Evolutionary conservation across 1,140 invertebrate genomes (phyloP).

Genomic region (Chrysopa pallens): DNA sequence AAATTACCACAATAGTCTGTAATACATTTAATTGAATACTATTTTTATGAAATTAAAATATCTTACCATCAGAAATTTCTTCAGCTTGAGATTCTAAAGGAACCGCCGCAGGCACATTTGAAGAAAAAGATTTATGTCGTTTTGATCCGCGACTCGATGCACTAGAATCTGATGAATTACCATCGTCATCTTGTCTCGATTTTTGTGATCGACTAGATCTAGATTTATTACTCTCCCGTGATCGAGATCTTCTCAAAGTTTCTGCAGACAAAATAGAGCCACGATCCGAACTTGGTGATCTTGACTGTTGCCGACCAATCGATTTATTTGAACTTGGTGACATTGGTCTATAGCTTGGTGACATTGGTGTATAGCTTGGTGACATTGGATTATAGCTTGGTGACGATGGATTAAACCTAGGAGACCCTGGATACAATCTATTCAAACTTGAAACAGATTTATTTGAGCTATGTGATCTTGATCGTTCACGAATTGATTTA

Average conservation of each 20-base stretch:
- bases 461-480: not conserved
- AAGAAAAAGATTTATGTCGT: slow-evolving; percentile 8
- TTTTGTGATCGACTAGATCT: not conserved
- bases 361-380: not conserved
- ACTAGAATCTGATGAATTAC: slow-evolving; percentile 19
- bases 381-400: not conserved
- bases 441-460: not conserved
- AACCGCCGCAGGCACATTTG: slow-evolving; percentile 7
- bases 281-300: not conserved
- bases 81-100: slow-evolving; percentile 16
- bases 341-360: not conserved
- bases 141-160: slow-evolving; percentile 18
- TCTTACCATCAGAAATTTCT: slow-evolving; percentile 21
- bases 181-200: slow-evolving; percentile 9
- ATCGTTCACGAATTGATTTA: not conserved
- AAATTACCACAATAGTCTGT: slow-evolving; percentile 1
- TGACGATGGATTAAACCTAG: not conserved
- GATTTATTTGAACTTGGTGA: not conserved
- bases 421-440: not conserved
- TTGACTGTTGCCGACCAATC: not conserved
- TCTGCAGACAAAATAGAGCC: not conserved
- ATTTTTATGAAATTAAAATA: not conserved
- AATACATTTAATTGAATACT: slow-evolving; percentile 1
- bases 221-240: not conserved
- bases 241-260: not conserved